Evolutionary conservation across 2,888 invertebrate species (phyloP).

Genomic region (Balanococcus diminutus): DNA sequence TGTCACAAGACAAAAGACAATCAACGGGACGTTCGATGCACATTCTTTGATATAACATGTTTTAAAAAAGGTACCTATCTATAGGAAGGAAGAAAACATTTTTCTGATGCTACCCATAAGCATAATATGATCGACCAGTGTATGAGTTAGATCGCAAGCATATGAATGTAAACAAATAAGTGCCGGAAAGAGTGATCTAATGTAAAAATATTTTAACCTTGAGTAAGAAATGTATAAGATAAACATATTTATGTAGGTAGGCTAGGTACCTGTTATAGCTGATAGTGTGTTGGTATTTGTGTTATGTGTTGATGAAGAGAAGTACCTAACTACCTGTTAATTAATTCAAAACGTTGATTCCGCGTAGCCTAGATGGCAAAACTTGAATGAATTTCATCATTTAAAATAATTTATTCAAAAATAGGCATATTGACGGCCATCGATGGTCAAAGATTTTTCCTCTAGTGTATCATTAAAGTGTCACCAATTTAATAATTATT

Average conservation of each 20-base stretch:
- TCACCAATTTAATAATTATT: no score
- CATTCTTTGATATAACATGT: background rate
- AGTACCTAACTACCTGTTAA: no score
- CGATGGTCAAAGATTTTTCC: background rate
- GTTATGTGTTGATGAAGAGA: background rate
- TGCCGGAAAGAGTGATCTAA: background rate
- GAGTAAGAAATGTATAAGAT: background rate
- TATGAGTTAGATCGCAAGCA: background rate
- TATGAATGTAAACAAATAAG: background rate
- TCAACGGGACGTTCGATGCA: background rate
- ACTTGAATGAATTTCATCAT: background rate
- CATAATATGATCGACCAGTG: no score
- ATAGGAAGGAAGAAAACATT: background rate
- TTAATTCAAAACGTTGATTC: background rate
- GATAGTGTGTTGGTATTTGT: no score
- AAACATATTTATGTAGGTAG: background rate
- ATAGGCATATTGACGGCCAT: background rate
- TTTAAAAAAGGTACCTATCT: background rate
- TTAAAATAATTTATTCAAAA: background rate
- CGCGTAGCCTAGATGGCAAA: background rate
- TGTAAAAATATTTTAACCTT: background rate
- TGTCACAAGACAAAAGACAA: background rate
- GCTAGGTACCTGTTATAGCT: no score
- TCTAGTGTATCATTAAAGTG: background rate
- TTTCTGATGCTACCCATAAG: no score